Percentiles rank a stretch among this genome's conserved stretches.
Conservation (phyloP, 2,888 invertebrate species). For the Pachycephus smyrnensis region DNA sequence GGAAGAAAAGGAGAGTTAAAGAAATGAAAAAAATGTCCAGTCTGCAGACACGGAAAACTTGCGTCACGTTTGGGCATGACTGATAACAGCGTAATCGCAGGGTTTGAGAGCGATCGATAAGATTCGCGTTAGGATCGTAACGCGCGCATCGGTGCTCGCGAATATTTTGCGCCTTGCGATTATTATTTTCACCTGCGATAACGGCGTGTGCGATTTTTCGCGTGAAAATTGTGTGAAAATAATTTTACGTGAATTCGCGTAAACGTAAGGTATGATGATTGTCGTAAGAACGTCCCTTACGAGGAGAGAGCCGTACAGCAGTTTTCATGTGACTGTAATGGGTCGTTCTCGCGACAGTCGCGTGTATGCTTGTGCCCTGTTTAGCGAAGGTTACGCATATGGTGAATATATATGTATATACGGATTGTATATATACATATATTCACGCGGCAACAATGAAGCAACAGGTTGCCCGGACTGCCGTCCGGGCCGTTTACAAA, state of each 20-base stretch:
- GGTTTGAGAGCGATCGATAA: background rate
- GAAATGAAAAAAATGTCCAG: background rate
- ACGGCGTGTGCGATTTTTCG: background rate
- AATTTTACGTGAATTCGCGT: background rate
- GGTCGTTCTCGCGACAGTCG: background rate
- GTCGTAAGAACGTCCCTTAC: background rate
- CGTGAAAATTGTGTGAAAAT: background rate
- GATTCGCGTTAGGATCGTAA: background rate
- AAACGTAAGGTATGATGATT: background rate
- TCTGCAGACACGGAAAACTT: background rate
- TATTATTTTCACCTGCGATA: background rate
- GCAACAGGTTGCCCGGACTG: slow-evolving; percentile 47
- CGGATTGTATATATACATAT: slow-evolving; percentile 31
- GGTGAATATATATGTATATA: background rate
- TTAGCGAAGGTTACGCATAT: background rate
- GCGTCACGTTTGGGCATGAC: background rate
- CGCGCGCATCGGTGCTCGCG: background rate
- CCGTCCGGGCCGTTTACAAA: background rate
- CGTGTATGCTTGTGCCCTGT: background rate
- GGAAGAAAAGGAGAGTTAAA: too few species aligned
- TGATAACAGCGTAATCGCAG: background rate
- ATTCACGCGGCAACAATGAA: slow-evolving; percentile 50
- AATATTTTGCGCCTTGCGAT: background rate
- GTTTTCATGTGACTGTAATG: background rate
- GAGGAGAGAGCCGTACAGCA: background rate